Evolutionary conservation across 2,888 invertebrate species (phyloP).

Genomic region (Drosophila siamana): DNA sequence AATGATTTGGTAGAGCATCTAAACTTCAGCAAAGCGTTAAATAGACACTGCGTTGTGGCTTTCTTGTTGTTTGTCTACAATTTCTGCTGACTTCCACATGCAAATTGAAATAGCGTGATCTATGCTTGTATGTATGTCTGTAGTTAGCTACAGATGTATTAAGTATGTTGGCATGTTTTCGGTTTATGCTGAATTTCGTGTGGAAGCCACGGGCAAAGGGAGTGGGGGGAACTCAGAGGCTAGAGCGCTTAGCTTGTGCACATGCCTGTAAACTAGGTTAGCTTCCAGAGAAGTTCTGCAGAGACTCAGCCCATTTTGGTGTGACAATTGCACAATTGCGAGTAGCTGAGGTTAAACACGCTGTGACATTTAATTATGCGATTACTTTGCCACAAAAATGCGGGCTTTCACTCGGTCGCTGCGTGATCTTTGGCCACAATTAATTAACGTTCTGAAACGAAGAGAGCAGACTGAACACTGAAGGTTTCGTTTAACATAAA

Average conservation of each 20-base stretch:
- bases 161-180: slow-evolving; percentile 38
- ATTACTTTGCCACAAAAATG: slow-evolving; percentile 8
- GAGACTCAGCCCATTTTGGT: slow-evolving; percentile 7
- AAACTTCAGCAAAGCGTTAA: background rate
- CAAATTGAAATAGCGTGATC: slow-evolving; percentile 69
- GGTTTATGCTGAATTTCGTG: slow-evolving; percentile 38
- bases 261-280: slow-evolving; percentile 65
- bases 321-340: slow-evolving; percentile 65
- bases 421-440: slow-evolving; percentile 5
- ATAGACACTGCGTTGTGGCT: background rate
- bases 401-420: slow-evolving; percentile 19
- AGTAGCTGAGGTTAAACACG: slow-evolving; percentile 33
- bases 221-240: background rate
- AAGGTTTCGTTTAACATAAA: background rate
- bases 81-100: slow-evolving; percentile 53
- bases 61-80: slow-evolving; percentile 21
- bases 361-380: slow-evolving; percentile 64
- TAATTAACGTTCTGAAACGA: background rate
- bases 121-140: slow-evolving; percentile 10
- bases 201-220: slow-evolving; percentile 1
- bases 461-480: background rate
- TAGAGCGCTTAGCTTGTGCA: slow-evolving; percentile 50
- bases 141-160: slow-evolving; percentile 7
- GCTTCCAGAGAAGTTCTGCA: slow-evolving; percentile 32
- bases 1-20: background rate